Conservation (phyloP, 2,797 vertebrate genomes). For the Megalops cyprinoides region DNA sequence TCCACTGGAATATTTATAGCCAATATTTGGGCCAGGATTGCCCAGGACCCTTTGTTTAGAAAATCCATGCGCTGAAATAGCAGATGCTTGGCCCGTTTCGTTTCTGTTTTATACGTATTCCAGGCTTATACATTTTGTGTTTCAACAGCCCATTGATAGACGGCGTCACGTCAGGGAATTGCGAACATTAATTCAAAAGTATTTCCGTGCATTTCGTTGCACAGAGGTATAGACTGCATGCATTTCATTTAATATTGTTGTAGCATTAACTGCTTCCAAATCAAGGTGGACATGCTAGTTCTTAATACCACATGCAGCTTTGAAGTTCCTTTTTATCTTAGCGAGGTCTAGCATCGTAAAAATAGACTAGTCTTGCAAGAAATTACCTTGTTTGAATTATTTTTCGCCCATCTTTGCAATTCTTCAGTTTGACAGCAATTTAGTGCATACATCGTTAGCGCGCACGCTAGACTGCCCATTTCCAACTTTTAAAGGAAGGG, state of each 20-base stretch:
- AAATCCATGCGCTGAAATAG: not conserved
- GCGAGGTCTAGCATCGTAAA: not conserved
- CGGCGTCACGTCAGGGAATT: no score
- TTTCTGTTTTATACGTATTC: not conserved
- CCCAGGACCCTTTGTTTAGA: not conserved
- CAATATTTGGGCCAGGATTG: not conserved
- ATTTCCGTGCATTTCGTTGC: no score
- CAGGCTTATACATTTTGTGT: not conserved
- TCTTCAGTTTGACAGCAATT: not conserved
- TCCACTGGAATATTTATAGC: not conserved
- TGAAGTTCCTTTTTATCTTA: not conserved
- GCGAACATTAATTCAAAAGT: no score
- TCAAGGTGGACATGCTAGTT: not conserved
- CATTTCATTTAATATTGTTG: no score
- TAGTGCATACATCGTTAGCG: not conserved
- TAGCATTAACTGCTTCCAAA: not conserved
- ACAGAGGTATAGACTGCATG: not conserved
- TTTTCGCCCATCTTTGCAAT: not conserved
- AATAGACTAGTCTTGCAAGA: not conserved
- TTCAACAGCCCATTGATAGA: no score
- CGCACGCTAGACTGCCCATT: not conserved
- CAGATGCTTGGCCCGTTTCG: not conserved
- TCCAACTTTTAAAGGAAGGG: slow-evolving; percentile 5
- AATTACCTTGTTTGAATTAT: not conserved
- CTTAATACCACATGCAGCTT: not conserved